These are phyloP conservation scores for Diarsia dahlii DNA, from an alignment of 2,888 invertebrate species.

Conservation along the genomic window DNA sequence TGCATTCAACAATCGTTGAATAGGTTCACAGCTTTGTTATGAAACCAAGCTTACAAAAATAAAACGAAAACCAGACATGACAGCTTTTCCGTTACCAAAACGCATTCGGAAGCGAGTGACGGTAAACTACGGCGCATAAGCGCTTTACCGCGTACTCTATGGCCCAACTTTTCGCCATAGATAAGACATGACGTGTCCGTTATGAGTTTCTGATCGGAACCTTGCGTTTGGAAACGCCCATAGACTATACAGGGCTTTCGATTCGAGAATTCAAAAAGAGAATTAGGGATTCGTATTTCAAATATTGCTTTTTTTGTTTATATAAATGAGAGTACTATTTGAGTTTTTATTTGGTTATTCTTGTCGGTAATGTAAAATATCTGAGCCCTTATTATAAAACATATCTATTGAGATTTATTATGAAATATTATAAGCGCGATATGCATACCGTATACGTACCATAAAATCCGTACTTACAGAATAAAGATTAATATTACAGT, in stretches of 20 bases:
- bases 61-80: conserved; percentile 25
- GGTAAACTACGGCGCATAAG: conserved; percentile 49
- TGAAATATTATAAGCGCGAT: not conserved
- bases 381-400: not conserved
- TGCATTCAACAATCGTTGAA: not conserved
- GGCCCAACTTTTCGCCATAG: conserved; percentile 78
- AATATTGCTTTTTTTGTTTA: conserved; percentile 24
- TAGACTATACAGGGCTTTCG: conserved; percentile 69
- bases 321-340: not conserved
- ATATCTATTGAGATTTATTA: not conserved
- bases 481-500: conserved; percentile 11
- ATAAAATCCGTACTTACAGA: not conserved
- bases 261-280: conserved; percentile 66
- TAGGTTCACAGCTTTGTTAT: not conserved
- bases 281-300: conserved; percentile 55
- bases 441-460: too few relatives aligned
- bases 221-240: conserved; percentile 77
- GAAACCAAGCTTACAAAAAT: conserved; percentile 22
- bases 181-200: conserved; percentile 88
- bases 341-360: not conserved
- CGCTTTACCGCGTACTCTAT: conserved; percentile 59
- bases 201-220: conserved; percentile 86
- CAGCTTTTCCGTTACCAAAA: conserved; percentile 32
- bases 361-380: not conserved
- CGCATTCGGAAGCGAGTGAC: conserved; percentile 42